phyloP scores from a whole-genome alignment of 2,888 invertebrate genomes.

The Chrysolina haemoptera region DNA sequence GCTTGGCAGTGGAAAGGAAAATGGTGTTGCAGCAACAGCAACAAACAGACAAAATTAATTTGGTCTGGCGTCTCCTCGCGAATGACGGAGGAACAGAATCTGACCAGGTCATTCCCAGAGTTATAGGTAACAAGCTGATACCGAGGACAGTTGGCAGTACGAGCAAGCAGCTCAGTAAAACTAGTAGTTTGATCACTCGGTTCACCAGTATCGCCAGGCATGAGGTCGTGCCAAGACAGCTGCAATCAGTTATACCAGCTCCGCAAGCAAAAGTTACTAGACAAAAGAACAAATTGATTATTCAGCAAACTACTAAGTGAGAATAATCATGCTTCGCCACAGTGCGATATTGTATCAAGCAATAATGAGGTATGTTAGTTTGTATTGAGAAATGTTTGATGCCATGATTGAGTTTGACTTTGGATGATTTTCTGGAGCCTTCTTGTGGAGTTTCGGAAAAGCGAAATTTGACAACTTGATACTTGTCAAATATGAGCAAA shows the following conservation, averaged over 20 bases:
- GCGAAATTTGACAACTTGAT: too few species aligned
- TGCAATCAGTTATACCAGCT: constrained; percentile 74
- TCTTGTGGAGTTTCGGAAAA: too few species aligned
- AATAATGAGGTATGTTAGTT: too few species aligned
- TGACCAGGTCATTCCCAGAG: constrained; percentile 46
- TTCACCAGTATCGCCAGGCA: constrained; percentile 69
- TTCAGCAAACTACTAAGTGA: constrained; percentile 75
- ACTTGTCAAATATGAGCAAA: neutral
- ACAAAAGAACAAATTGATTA: constrained; percentile 87
- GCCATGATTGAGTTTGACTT: neutral
- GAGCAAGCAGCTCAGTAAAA: constrained; percentile 68
- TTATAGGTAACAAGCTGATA: constrained; percentile 52
- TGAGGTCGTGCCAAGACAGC: constrained; percentile 73
- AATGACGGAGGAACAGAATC: constrained; percentile 60
- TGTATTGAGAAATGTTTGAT: too few species aligned
- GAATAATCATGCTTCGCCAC: neutral
- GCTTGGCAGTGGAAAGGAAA: constrained; percentile 77
- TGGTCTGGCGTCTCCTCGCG: constrained; percentile 72
- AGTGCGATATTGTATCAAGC: neutral
- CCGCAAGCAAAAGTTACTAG: constrained; percentile 86
- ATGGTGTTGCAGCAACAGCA: constrained; percentile 76
- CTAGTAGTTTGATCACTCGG: constrained; percentile 71
- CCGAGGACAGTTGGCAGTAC: constrained; percentile 55
- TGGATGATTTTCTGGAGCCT: neutral
- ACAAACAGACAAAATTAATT: constrained; percentile 77